Evolutionary conservation across 1,140 invertebrate genomes (phyloP).

Genomic region (Ridgeia piscesae): DNA sequence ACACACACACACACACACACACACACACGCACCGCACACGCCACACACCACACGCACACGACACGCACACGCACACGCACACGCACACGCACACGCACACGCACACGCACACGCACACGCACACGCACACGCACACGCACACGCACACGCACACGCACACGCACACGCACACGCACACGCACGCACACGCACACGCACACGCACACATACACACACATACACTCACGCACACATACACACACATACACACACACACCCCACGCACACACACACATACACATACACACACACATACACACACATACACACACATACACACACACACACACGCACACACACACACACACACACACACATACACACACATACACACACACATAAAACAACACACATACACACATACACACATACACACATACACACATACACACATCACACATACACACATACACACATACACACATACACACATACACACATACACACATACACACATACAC

Average conservation of each 20-base stretch:
- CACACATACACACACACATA: no score
- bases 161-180: conserved; percentile 8
- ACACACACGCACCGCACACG: no score
- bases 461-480: no score
- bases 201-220: not conserved
- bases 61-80: not conserved
- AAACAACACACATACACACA: no score
- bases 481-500: no score
- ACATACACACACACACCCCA: no score
- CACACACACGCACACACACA: conserved; percentile 33
- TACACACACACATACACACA: conserved; percentile 27
- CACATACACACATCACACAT: no score
- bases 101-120: conserved; percentile 7
- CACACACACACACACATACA: no score
- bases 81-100: conserved; percentile 2
- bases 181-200: conserved; percentile 14
- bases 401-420: conserved; percentile 8
- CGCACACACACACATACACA: conserved; percentile 23
- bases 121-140: not conserved
- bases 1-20: no score
- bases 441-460: no score
- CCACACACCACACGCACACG: no score
- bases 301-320: conserved; percentile 28
- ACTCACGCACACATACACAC: no score
- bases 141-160: conserved; percentile 16